These are phyloP conservation scores for Platygyra sinensis DNA, from an alignment of 64 coral and sea anemone species.

Conservation along the genomic window DNA sequence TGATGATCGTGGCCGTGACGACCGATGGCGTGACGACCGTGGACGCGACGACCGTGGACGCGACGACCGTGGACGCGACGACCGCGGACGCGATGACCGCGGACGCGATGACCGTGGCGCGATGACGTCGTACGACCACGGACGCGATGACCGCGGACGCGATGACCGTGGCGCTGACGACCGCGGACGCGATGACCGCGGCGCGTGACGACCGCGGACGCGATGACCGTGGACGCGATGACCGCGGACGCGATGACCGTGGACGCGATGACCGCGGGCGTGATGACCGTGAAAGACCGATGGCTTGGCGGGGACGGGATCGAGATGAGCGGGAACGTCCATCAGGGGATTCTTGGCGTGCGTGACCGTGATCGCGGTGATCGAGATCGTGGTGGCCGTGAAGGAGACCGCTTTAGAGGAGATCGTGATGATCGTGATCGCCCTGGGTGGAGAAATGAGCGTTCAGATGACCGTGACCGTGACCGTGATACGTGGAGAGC, in stretches of 20 bases:
- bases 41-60: no score
- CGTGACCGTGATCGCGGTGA: conserved; percentile 56
- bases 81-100: no score
- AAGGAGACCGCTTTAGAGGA: conserved; percentile 45
- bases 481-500: conserved; percentile 24
- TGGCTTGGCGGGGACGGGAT: conserved; percentile 16
- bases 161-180: no score
- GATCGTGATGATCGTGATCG: conserved; percentile 56
- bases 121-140: no score
- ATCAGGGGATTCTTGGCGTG: conserved; percentile 27
- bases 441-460: conserved; percentile 27
- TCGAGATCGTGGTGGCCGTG: conserved; percentile 37
- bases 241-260: conserved; percentile 16
- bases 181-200: no score
- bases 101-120: no score
- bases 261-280: not conserved
- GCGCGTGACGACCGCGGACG: no score
- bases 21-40: no score
- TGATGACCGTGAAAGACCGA: not conserved
- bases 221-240: not conserved
- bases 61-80: no score
- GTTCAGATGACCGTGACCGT: conserved; percentile 30
- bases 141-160: no score
- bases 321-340: conserved; percentile 1
- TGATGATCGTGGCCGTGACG: no score